Evolutionary conservation across 1,140 invertebrate genomes (phyloP).

Genomic region (Marisa cornuarietis): DNA sequence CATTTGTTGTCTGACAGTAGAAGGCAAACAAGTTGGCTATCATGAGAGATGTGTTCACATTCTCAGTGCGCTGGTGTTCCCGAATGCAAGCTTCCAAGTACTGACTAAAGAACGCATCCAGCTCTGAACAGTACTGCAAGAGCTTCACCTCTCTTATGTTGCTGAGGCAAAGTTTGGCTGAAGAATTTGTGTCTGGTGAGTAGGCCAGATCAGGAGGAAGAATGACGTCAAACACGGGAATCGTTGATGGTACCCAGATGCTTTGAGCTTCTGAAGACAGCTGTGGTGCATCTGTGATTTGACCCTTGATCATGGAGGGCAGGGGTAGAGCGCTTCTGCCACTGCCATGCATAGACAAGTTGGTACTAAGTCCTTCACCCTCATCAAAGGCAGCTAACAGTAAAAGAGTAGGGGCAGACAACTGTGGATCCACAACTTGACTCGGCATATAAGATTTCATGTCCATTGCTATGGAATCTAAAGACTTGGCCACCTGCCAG

Average conservation of each 20-base stretch:
- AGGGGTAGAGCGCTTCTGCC: background rate
- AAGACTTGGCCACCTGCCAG: conserved; percentile 30
- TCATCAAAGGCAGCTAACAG: conserved; percentile 33
- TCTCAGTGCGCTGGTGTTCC: conserved; percentile 21
- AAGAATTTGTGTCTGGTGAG: conserved; percentile 2
- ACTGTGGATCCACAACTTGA: background rate
- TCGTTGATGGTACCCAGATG: conserved; percentile 39
- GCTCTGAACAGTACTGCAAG: conserved; percentile 25
- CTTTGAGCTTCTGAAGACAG: background rate
- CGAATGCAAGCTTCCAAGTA: conserved; percentile 38
- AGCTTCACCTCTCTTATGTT: conserved; percentile 26
- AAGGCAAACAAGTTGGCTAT: conserved; percentile 31
- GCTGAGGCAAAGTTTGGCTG: conserved; percentile 25
- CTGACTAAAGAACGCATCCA: conserved; percentile 31
- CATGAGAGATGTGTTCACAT: conserved; percentile 16
- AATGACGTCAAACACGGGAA: conserved; percentile 31
- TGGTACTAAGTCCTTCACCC: conserved; percentile 24
- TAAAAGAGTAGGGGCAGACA: conserved; percentile 17
- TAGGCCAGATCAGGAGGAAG: conserved; percentile 13
- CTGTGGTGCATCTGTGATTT: background rate
- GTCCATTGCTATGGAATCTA: conserved; percentile 24
- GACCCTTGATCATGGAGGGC: background rate
- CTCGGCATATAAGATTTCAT: conserved; percentile 20
- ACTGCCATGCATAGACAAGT: background rate
- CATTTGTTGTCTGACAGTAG: conserved; percentile 39